Conservation (phyloP, 2,797 vertebrate species). For the Dipus sagitta region DNA sequence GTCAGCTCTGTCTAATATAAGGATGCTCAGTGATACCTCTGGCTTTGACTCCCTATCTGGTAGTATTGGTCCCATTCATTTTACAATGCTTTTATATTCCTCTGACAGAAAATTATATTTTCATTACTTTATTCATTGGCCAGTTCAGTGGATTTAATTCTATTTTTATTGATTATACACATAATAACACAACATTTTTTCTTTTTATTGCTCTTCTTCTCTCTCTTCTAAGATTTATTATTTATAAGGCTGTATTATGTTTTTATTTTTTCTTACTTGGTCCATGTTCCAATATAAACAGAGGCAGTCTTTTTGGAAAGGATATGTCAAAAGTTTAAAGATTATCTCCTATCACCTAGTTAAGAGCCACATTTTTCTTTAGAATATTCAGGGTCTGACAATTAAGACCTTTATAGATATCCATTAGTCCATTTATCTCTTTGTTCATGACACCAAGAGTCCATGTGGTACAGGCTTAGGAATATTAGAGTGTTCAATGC, state of each 20-base stretch:
- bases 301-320: not conserved
- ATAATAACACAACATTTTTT: not conserved
- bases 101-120: not conserved
- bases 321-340: not conserved
- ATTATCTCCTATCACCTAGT: not conserved
- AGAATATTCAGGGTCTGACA: no score
- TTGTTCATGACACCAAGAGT: no score
- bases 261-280: not conserved
- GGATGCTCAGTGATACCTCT: not conserved
- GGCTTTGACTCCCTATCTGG: rapidly evolving
- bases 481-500: no score
- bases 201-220: not conserved
- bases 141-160: not conserved
- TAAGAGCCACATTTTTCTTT: no score
- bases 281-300: not conserved
- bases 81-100: not conserved
- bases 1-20: not conserved
- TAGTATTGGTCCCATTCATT: not conserved
- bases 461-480: no score
- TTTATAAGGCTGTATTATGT: not conserved
- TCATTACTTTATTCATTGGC: not conserved
- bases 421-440: no score
- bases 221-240: not conserved
- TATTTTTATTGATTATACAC: not conserved
- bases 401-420: no score